Evolutionary conservation across 2,888 invertebrate genomes (phyloP), one percentile per base, ranked within the genome.

Genomic region (Ceramica pisi): DNA sequence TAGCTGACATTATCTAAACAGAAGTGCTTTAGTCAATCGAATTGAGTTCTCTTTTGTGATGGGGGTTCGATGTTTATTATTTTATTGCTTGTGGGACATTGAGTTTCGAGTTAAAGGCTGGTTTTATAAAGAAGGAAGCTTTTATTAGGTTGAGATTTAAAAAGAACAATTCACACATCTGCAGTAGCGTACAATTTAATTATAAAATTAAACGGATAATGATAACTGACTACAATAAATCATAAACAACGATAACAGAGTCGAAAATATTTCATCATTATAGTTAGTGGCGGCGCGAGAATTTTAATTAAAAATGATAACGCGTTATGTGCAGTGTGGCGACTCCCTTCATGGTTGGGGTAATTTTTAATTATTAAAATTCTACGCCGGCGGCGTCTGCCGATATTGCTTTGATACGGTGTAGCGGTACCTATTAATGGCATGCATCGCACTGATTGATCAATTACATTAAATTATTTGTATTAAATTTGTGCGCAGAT

Each of bases 331-430:
- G 90, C 93, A 91, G 75, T 81, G 90, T 92, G 85, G 83, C 73
- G 75, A 89, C 88, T 90, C 92, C 93, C 91, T 89, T 81, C 78
- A 83, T 85, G 88, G 90, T 87, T 91, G 93, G 95, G 95, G 95
- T 93, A 95, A 94, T 95, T 96, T 95, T 96, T 95, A 95, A 95
- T 95, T 94, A 95, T 95, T 95, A 95, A 94, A 95, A 93, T 94
- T 95, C 93, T 94, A 93, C 94, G 93, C 94, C 92, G 88, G 79
- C 90, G 91, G 92, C 92, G 89, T 90, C 89, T 87, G 91, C 88
- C 93, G 87, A 93, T 94, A 93, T 92, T 92, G 90, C 93, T 92
- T 93, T 93, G 93, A 93, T 93, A 92, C 89, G 90, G 88, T 87
- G 86, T 86, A 83, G 85, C 89, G 87, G 83, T 83, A 81, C 82